Evolutionary conservation across 2,113 vertebrate species (phyloP), one percentile per base, ranked within the genome.

Genomic region (Megaceryle maxima): DNA sequence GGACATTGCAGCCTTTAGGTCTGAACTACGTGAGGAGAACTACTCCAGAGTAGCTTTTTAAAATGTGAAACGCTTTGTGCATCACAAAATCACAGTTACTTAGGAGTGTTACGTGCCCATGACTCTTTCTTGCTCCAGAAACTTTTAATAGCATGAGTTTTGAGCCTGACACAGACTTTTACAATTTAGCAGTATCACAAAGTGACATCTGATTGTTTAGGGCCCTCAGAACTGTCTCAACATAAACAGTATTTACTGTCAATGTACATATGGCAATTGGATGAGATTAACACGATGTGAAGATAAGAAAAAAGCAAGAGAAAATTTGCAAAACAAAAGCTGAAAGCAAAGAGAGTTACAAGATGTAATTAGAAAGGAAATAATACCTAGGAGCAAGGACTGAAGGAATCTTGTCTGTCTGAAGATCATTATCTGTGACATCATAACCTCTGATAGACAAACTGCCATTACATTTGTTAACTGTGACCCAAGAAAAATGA

Each of bases 341-440:
- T 74, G 86, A 74, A 92, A 91, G 64, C 20, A 80, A 25, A 25
- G 50, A 83, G 59, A 63, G 56, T 46, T 94, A 90, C 0, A 0
- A 85, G 51, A 82, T 46, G 6, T 59, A 87, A 83, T 29, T 59
- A 68, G 56, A 83, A 75, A 83, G 86, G 75, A 94, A 92, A 70
- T 70, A 93, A 70, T 75, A 88, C 28, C 68, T 29, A 41, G 19
- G 64, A 94, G 88, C 41, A 88, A 70, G 63, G 60, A 43, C 73
- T 72, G 60, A 88, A 95, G 92, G 31, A 92, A 75, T 39, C 76
- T 31, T 48, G 53, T n/a, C 88, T 33, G 25, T 26, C 46, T 78
- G 76, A 83, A 87, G 64, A 95, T 86, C 83, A 93, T 94, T 94
- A 88, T 80, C 76, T 83, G 68, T 86, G 80, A 76, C 76, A 94